Conservation (phyloP, 2,888 invertebrate genomes). For the Cataglyphis rosenhaueri region DNA sequence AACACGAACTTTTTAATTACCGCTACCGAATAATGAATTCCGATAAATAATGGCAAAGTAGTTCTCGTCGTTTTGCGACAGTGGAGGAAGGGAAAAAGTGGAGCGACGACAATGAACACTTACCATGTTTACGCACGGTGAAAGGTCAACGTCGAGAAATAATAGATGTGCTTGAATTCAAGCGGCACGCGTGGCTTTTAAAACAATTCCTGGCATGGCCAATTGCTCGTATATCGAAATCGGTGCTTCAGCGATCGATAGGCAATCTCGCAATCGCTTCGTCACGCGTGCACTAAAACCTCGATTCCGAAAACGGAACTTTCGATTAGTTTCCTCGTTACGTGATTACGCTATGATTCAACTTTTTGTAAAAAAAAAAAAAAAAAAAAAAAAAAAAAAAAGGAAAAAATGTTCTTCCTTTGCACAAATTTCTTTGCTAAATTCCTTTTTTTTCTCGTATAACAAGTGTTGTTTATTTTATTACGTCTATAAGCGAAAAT, state of each 20-base stretch:
- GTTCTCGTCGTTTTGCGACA: constrained; percentile 48
- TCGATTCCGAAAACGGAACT: constrained; percentile 58
- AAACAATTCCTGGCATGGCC: constrained; percentile 63
- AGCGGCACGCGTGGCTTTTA: constrained; percentile 60
- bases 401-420: constrained; percentile 10
- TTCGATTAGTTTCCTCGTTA: constrained; percentile 67
- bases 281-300: constrained; percentile 54
- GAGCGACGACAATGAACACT: constrained; percentile 54
- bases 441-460: constrained; percentile 8
- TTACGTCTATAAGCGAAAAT: not conserved
- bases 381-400: not conserved
- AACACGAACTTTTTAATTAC: constrained; percentile 56
- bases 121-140: constrained; percentile 63
- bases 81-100: constrained; percentile 1
- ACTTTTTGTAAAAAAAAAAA: constrained; percentile 20
- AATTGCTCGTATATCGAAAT: constrained; percentile 44
- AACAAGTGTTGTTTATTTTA: not conserved
- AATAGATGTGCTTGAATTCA: constrained; percentile 58
- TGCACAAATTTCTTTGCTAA: constrained; percentile 26
- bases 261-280: constrained; percentile 63
- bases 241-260: constrained; percentile 63
- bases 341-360: constrained; percentile 41
- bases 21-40: constrained; percentile 50
- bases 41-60: constrained; percentile 55
- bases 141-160: constrained; percentile 59